These are phyloP conservation scores for Garra rufa DNA, from an alignment of 2,113 vertebrate species.

Conservation along the genomic window DNA sequence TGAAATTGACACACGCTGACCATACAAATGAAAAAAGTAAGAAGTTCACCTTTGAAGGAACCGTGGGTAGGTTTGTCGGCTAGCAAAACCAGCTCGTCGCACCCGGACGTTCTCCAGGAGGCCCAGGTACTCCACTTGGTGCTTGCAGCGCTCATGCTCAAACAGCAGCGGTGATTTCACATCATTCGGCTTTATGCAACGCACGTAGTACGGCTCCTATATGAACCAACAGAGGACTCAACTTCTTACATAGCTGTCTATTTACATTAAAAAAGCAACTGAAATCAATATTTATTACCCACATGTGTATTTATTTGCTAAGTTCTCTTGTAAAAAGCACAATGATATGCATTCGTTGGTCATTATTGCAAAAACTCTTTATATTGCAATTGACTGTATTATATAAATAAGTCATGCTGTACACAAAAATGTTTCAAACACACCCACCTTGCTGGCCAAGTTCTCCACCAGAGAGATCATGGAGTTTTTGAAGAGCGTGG, in stretches of 20 bases:
- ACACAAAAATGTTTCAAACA: neutral
- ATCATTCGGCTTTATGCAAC: conserved; percentile 98
- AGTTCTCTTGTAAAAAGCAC: neutral
- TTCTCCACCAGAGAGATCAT: conserved; percentile 98
- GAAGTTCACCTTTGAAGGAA: conserved; percentile 90
- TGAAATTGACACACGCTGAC: neutral
- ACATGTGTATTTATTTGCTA: neutral
- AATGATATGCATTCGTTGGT: neutral
- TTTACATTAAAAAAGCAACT: neutral
- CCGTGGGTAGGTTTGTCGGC: conserved; percentile 89
- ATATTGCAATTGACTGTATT: neutral
- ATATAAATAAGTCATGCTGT: neutral
- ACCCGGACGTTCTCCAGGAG: conserved; percentile 95
- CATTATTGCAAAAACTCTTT: neutral
- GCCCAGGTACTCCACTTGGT: conserved; percentile 96
- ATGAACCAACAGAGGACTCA: neutral
- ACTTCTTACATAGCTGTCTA: neutral
- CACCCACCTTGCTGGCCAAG: conserved; percentile 89
- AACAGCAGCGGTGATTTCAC: conserved; percentile 94
- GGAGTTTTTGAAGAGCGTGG: conserved; percentile 95
- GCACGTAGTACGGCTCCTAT: conserved; percentile 96
- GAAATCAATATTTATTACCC: neutral
- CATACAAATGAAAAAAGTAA: neutral
- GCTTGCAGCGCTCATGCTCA: conserved; percentile 90
- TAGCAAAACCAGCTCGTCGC: conserved; percentile 94